These are phyloP conservation scores for Oreochromis aureus DNA, from an alignment of 2,113 vertebrate species.

Conservation along the genomic window DNA sequence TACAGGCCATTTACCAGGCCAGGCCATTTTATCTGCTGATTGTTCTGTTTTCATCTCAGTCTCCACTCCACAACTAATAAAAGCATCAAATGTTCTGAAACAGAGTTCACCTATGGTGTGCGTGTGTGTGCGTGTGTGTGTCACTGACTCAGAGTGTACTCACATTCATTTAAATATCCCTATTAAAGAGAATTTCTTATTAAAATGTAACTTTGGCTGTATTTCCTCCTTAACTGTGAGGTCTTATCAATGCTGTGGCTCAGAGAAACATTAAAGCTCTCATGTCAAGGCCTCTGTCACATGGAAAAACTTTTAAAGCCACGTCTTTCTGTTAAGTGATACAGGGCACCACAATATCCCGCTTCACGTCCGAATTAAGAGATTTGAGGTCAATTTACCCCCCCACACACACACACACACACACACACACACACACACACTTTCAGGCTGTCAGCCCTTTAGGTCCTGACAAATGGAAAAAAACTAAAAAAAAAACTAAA, in stretches of 20 bases:
- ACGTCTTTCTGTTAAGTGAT: background rate
- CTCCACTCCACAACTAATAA: background rate
- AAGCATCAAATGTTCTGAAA: background rate
- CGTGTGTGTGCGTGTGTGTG: background rate
- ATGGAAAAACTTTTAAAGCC: conserved; percentile 22
- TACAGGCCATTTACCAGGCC: too few species aligned
- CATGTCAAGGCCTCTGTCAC: background rate
- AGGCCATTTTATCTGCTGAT: background rate
- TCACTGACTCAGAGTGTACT: background rate
- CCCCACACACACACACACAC: background rate
- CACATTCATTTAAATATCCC: background rate
- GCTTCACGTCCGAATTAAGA: conserved; percentile 38
- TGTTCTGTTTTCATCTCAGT: background rate
- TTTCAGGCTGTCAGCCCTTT: background rate
- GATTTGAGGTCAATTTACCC: conserved; percentile 14
- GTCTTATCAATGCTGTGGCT: background rate
- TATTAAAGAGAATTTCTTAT: background rate
- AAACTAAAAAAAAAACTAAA: background rate
- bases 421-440: background rate
- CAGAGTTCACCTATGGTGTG: background rate
- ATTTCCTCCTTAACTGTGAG: background rate
- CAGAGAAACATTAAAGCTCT: background rate
- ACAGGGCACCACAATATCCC: background rate
- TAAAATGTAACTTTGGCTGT: background rate
- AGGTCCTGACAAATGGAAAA: background rate